Base-by-base conservation (phyloP, 2,888 invertebrate species). In the Limenitis camilla region DNA sequence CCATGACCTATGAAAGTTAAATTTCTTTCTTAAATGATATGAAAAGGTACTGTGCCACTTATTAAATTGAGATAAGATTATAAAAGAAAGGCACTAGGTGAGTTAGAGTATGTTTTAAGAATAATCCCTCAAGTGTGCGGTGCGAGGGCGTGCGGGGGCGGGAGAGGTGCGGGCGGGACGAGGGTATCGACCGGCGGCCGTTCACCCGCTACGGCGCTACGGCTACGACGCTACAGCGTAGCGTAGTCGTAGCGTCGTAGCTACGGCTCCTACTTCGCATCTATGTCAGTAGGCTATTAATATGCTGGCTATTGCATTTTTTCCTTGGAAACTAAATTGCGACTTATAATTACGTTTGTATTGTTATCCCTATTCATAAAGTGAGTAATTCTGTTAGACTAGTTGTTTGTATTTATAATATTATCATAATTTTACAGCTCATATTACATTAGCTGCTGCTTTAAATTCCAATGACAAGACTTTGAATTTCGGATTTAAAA, bases 161-260 rank as follows among this genome's bases (percentile, higher is more conserved):
- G 48, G 38, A 46, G 42, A 52, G 62, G 61, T 56, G 56, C 51
- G 53, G 56, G 64, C 58, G 65, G 56, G 52, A 59, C 55, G 62
- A 64, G 76, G 78, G 66, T 85, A 85, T 84, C 85, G 85, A 85
- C 84, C 83, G 65, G 65, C 66, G 84, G 83, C 77, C 82, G 71
- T 83, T 81, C 78, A 83, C 78, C 84, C 78, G 40, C 48, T 33
- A 36, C 35, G 35, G 10, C 35, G 35, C 78, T 66, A 68, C 66
- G 66, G 59, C 72, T 19, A 45, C 33, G 7, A 40, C 77, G 74
- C 78, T 66, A 68, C 66, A 66, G 59, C 72, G 73, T 75, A 75
- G 69, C 72, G 72, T 74, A 72, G 57, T 59, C 70, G 71, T 72
- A 72, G 69, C 67, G 32, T 35, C 40, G 42, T 46, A 43, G 43